Conservation (phyloP, 2,113 vertebrate genomes). For the Macquaria australasica region DNA sequence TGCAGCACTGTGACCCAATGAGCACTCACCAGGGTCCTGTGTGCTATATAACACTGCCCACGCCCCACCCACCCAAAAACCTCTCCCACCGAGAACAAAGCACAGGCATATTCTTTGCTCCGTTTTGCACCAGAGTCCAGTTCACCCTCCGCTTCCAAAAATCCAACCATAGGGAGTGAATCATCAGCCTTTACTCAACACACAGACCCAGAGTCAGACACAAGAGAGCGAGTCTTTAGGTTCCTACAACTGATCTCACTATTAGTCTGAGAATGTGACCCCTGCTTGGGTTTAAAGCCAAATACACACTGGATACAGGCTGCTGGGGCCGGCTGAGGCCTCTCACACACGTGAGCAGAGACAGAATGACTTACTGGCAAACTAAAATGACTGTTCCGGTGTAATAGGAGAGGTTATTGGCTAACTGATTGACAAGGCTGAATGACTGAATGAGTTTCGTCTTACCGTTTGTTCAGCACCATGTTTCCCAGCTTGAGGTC, state of each 20-base stretch:
- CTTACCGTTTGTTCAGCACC: constrained; percentile 99
- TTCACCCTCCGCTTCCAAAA: constrained; percentile 23
- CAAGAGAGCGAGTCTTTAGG: constrained; percentile 36
- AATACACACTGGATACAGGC: constrained; percentile 39
- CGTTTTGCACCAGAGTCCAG: constrained; percentile 29
- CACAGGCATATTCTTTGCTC: constrained; percentile 32
- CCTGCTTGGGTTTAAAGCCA: constrained; percentile 52
- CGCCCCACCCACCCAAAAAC: not conserved
- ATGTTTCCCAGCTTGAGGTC: constrained; percentile 99
- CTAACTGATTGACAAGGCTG: not conserved
- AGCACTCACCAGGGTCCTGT: constrained; percentile 10
- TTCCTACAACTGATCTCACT: constrained; percentile 47
- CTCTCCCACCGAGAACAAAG: constrained; percentile 41
- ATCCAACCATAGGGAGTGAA: constrained; percentile 52
- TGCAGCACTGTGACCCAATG: constrained; percentile 32
- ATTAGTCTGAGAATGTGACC: constrained; percentile 64
- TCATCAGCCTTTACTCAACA: constrained; percentile 61
- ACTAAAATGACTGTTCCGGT: constrained; percentile 41
- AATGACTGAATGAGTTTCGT: not conserved
- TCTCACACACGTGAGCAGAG: constrained; percentile 19
- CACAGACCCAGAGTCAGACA: constrained; percentile 15
- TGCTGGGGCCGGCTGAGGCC: constrained; percentile 10
- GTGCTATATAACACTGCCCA: not conserved
- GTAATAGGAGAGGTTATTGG: constrained; percentile 21
- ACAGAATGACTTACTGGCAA: constrained; percentile 44